Evolutionary conservation across 2,113 vertebrate species (phyloP).

Genomic region (Tylochromis polylepis): DNA sequence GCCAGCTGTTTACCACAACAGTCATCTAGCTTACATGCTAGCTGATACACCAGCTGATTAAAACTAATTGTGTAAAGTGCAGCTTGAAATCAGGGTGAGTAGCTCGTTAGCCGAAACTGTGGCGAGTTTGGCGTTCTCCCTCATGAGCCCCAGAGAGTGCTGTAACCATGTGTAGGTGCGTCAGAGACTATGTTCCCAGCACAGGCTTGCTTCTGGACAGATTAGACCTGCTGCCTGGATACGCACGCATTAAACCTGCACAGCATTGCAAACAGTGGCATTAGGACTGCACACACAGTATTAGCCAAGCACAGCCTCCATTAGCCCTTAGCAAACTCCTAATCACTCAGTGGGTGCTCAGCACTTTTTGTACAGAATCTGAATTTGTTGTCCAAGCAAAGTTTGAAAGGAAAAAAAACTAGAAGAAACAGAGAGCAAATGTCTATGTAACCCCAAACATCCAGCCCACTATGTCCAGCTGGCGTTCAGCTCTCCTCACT

Average conservation of each 20-base stretch:
- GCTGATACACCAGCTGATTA: not conserved
- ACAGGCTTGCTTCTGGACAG: conserved; percentile 45
- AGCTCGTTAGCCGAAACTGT: not conserved
- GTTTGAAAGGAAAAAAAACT: not conserved
- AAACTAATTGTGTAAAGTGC: not conserved
- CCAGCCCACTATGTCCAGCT: not conserved
- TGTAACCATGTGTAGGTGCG: conserved; percentile 57
- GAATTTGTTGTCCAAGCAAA: conserved; percentile 21
- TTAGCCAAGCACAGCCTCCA: conserved; percentile 23
- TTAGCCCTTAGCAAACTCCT: conserved; percentile 38
- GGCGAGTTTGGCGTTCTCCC: not conserved
- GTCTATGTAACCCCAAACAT: conserved; percentile 18
- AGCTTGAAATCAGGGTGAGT: not conserved
- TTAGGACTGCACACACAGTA: conserved; percentile 41
- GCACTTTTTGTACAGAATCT: conserved; percentile 7
- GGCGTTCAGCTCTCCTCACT: not conserved
- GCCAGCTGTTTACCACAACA: conserved; percentile 22
- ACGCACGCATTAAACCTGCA: conserved; percentile 56
- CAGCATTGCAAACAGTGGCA: conserved; percentile 55
- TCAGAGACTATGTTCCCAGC: conserved; percentile 38
- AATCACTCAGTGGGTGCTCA: conserved; percentile 38
- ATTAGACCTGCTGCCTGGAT: conserved; percentile 60
- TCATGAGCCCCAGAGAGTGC: conserved; percentile 11
- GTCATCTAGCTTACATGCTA: not conserved
- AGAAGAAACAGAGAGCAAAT: not conserved